Evolutionary conservation across 2,888 invertebrate genomes (phyloP).

Genomic region (Girardia tigrina): DNA sequence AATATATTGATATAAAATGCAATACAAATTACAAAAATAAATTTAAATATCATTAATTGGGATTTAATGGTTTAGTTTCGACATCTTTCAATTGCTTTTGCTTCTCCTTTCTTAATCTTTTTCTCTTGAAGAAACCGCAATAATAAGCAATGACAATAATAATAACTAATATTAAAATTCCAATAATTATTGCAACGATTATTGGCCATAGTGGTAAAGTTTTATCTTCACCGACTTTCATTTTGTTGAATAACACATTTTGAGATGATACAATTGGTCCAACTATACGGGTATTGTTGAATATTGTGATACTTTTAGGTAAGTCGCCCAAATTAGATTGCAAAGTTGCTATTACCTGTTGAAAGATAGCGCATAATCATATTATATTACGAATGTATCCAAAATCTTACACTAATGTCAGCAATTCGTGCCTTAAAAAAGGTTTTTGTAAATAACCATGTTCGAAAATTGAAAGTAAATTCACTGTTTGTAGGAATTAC

Average conservation of each 20-base stretch:
- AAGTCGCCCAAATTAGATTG: not conserved
- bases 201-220: conserved; percentile 6
- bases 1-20: not conserved
- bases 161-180: not conserved
- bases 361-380: not conserved
- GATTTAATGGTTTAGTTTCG: not conserved
- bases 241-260: not conserved
- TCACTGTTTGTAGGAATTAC: not conserved
- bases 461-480: conserved; percentile 10
- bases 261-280: not conserved
- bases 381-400: not conserved
- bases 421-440: not conserved
- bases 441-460: conserved; percentile 3
- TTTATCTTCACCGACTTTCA: conserved; percentile 13
- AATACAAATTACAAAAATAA: not conserved
- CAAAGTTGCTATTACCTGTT: not conserved
- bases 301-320: not conserved
- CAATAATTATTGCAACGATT: not conserved
- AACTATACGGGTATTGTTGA: not conserved
- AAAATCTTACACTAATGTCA: not conserved
- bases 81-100: too few relatives aligned
- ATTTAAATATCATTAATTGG: not conserved
- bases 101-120: not conserved
- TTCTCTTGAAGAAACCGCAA: conserved; percentile 13
- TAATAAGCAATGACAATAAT: not conserved